Evolutionary conservation across 2,113 vertebrate species (phyloP), one percentile per base, ranked within the genome.

Genomic region (Thymallus thymallus): DNA sequence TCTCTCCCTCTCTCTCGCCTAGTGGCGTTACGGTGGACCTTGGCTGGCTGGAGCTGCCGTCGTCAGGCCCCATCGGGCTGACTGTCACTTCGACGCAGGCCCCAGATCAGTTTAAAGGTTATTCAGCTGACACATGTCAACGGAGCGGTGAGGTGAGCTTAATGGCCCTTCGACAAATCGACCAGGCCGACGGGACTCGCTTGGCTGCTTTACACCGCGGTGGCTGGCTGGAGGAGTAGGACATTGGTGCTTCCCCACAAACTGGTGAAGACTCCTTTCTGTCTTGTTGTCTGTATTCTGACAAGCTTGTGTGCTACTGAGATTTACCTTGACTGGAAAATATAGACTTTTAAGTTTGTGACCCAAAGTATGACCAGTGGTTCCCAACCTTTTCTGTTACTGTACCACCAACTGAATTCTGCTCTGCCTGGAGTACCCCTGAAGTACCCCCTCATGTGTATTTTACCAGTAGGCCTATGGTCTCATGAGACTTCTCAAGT

Each of bases 81-180:
- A 76, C 82, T 89, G 86, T 90, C 90, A 87, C 86, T 81, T 85
- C 72, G 29, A 67, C 79, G 18, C 76, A 73, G 83, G 69, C 78
- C 82, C 82, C 78, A 82, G 82, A 89, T 91, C 84, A 84, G 84
- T 92, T 82, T 87, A 86, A 90, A 89, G 86, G 84, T 87, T 90
- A 88, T 86, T 83, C 80, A 77, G 77, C 82, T 90, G 88, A 90
- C 91, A 90, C 91, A 84, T 83, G 80, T 85, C 84, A 72, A 0
- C 78, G 4, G 62, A 65, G 78, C 72, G 72, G 62, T 73, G 82
- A 85, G 82, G 80, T 84, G 76, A 69, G 79, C 73, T 84, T 87
- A 86, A 89, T 89, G 82, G 80, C 82, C 73, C 72, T 82, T 80
- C 71, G 83, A 86, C 85, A 88, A 89, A 91, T 88, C 55, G 81